Evolutionary conservation across 2,113 vertebrate species (phyloP).

Genomic region (Neoarius graeffei): DNA sequence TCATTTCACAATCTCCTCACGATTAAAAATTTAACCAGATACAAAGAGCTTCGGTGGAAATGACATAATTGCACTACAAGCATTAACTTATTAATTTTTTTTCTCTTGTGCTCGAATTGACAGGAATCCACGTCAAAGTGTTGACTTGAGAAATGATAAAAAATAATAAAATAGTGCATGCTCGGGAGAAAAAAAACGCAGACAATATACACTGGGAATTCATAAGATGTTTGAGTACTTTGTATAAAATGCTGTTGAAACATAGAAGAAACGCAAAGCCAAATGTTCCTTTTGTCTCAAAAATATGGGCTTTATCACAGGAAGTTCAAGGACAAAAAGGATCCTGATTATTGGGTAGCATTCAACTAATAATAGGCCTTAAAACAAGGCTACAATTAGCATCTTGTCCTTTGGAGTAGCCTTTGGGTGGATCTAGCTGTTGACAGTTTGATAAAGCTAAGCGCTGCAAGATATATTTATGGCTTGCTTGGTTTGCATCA

Average conservation of each 20-base stretch:
- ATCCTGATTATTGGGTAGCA: constrained; percentile 37
- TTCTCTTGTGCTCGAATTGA: neutral
- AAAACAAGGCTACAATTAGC: constrained; percentile 44
- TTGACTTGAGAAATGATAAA: neutral
- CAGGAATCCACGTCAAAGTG: neutral
- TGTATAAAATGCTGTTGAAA: neutral
- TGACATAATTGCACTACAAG: neutral
- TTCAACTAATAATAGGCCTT: constrained; percentile 44
- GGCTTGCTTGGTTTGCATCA: constrained; percentile 28
- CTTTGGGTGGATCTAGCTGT: constrained; percentile 26
- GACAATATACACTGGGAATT: neutral
- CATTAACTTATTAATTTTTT: neutral
- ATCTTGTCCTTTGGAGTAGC: constrained; percentile 38
- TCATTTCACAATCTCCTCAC: neutral
- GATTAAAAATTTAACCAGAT: neutral
- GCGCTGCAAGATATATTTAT: constrained; percentile 27
- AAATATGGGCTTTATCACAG: constrained; percentile 28
- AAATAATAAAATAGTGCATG: neutral
- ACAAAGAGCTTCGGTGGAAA: neutral
- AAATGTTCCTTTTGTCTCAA: neutral
- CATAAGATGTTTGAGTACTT: neutral
- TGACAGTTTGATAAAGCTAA: constrained; percentile 33
- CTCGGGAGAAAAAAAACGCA: neutral
- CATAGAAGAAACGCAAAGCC: neutral
- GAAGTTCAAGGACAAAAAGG: constrained; percentile 20